Conservation (phyloP, 2,888 invertebrate genomes). For the Merodon equestris region DNA sequence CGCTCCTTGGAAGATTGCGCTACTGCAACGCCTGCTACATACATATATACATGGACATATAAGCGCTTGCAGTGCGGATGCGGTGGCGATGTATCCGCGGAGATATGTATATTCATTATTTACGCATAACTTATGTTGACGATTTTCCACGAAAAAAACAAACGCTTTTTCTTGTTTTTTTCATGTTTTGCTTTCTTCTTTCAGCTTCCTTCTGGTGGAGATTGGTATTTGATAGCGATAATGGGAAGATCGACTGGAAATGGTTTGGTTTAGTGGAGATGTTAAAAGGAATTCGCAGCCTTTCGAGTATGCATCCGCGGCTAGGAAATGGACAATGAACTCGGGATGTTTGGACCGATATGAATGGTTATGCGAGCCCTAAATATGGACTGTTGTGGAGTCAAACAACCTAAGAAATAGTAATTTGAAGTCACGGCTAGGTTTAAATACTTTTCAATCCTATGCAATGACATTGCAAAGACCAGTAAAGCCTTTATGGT, state of each 20-base stretch:
- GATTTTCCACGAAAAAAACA: constrained; percentile 42
- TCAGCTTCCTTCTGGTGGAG: constrained; percentile 16
- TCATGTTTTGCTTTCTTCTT: background rate
- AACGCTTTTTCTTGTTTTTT: constrained; percentile 8
- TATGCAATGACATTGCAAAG: no score
- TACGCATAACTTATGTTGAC: constrained; percentile 55
- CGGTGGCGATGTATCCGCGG: constrained; percentile 24
- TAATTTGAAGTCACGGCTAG: no score
- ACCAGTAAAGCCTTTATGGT: no score
- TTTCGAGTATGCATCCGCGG: constrained; percentile 30
- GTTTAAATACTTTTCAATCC: no score
- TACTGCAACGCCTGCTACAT: constrained; percentile 14
- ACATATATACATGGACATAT: background rate
- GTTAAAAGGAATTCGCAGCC: constrained; percentile 31
- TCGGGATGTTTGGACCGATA: background rate
- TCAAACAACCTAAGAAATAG: no score
- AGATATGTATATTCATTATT: constrained; percentile 64
- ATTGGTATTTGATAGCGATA: constrained; percentile 22
- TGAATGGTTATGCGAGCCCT: no score
- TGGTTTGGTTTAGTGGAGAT: background rate
- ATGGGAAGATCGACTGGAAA: constrained; percentile 29
- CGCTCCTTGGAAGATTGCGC: constrained; percentile 46
- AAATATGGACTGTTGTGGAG: no score
- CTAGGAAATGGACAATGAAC: constrained; percentile 28
- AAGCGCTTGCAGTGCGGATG: constrained; percentile 6